phyloP scores from a whole-genome alignment of 2,113 vertebrate genomes.

The Pungitius pungitius region DNA sequence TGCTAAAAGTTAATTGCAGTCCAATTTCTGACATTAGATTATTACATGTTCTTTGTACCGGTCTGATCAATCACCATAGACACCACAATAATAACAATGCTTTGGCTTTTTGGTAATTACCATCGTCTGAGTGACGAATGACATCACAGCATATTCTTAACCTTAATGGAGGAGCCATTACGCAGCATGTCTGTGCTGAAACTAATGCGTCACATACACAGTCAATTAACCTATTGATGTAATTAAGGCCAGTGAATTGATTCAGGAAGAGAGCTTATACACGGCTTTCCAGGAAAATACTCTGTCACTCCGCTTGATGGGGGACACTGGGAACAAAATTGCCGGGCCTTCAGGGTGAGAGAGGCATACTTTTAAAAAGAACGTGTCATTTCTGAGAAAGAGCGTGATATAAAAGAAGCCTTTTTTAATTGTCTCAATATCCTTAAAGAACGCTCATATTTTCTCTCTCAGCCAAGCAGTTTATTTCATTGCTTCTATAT shows the following conservation, averaged over 20 bases:
- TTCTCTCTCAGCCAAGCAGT: conserved; percentile 32
- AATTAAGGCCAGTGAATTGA: conserved; percentile 79
- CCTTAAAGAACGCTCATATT: conserved; percentile 51
- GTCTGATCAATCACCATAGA: background rate
- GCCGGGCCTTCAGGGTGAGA: background rate
- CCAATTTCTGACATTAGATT: background rate
- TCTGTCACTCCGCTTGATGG: conserved; percentile 55
- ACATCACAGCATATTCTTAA: conserved; percentile 48
- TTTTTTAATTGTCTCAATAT: conserved; percentile 57
- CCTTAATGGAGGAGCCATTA: conserved; percentile 49
- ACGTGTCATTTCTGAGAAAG: conserved; percentile 14
- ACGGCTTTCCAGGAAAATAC: conserved; percentile 68
- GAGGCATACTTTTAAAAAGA: conserved; percentile 33
- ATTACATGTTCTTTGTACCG: background rate
- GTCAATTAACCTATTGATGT: conserved; percentile 79
- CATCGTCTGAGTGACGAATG: conserved; percentile 20
- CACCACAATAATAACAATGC: background rate
- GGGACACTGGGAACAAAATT: conserved; percentile 13
- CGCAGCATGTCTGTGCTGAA: conserved; percentile 52
- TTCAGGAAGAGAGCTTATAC: conserved; percentile 54
- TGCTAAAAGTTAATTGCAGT: background rate
- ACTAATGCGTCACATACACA: conserved; percentile 57
- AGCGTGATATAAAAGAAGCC: background rate
- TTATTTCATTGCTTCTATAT: conserved; percentile 57
- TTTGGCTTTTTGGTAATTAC: background rate